Percentiles rank a stretch among this genome's conserved stretches.
These are phyloP conservation scores for Rotaria magnacalcarata DNA, from an alignment of 2,888 invertebrate species.

Conservation along the genomic window DNA sequence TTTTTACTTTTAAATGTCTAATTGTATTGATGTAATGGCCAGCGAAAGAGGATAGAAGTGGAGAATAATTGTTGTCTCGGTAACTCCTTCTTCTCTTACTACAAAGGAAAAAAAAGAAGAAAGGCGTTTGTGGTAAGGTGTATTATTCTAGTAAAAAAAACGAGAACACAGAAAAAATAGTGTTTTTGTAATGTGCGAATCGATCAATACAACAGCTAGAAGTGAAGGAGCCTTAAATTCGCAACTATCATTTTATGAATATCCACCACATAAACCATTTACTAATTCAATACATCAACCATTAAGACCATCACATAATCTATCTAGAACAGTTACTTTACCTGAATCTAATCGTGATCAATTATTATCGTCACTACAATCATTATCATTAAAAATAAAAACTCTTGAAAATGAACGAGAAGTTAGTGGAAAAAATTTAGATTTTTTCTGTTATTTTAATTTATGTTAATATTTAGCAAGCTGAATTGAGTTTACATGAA, in stretches of 20 bases:
- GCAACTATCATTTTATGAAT: not conserved
- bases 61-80: not conserved
- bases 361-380: not conserved
- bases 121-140: too few relatives aligned
- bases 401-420: conserved; percentile 11
- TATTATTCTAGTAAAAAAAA: too few relatives aligned
- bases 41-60: not conserved
- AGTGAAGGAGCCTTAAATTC: not conserved
- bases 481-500: not conserved
- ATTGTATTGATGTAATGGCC: not conserved
- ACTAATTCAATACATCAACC: not conserved
- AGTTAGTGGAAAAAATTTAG: not conserved
- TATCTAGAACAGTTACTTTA: not conserved
- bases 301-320: not conserved
- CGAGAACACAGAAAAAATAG: too few relatives aligned
- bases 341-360: not conserved
- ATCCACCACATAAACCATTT: not conserved
- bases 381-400: conserved; percentile 21
- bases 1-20: not conserved
- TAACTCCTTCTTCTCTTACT: not conserved
- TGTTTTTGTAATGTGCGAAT: not conserved
- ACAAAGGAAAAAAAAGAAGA: not conserved
- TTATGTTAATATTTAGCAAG: not conserved
- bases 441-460: not conserved
- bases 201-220: not conserved